Percentiles rank a stretch among this genome's conserved stretches.
phyloP scores from a whole-genome alignment of 2,797 vertebrate genomes.

The Melopsittacus undulatus region DNA sequence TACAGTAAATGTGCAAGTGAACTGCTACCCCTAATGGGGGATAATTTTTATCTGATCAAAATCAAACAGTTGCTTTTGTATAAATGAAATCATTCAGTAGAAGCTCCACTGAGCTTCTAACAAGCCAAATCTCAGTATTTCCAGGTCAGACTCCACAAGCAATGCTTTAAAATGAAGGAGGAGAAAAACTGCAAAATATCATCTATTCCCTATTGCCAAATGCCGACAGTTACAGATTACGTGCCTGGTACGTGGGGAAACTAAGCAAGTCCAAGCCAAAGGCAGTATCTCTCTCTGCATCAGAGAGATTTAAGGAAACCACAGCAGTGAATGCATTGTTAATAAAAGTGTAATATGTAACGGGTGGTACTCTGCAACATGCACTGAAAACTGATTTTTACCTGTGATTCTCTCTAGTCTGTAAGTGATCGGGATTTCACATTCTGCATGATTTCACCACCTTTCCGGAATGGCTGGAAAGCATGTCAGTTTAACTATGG shows the following conservation, averaged over 20 bases:
- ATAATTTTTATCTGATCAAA: not conserved
- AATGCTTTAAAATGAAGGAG: not conserved
- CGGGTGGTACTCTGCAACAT: not conserved
- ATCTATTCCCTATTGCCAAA: not conserved
- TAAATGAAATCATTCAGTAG: not conserved
- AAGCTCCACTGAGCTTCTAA: not conserved
- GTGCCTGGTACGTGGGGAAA: not conserved
- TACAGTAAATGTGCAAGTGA: not conserved
- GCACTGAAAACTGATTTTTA: not conserved
- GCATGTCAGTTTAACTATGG: not conserved
- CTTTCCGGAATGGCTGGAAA: constrained; percentile 35
- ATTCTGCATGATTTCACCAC: not conserved
- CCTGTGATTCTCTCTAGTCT: not conserved
- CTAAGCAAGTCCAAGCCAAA: not conserved
- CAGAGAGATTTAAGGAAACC: not conserved
- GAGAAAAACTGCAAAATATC: not conserved
- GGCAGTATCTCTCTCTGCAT: not conserved
- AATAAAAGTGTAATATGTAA: not conserved
- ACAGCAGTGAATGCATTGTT: not conserved
- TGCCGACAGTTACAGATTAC: not conserved
- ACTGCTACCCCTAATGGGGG: not conserved
- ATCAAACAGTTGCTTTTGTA: not conserved
- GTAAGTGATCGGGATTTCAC: not conserved
- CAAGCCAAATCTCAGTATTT: not conserved
- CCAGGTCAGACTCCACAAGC: not conserved